These are phyloP conservation scores for Excalfactoria chinensis DNA, from an alignment of 2,113 vertebrate genomes.

Conservation along the genomic window DNA sequence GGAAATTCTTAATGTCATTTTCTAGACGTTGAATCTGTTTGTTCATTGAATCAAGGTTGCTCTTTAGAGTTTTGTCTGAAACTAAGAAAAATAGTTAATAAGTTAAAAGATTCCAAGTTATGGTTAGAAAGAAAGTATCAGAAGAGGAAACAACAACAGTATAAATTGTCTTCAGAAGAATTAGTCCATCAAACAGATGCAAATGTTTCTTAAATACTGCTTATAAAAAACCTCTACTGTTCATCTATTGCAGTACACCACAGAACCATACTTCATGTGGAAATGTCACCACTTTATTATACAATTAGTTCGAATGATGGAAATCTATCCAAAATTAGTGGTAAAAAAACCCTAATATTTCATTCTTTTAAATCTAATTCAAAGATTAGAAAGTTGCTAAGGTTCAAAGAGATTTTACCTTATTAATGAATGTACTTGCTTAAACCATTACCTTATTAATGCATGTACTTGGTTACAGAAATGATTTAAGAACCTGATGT, in stretches of 20 bases:
- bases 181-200: slow-evolving; percentile 66
- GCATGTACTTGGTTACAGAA: slow-evolving; percentile 35
- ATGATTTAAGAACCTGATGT: slow-evolving; percentile 57
- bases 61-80: slow-evolving; percentile 92
- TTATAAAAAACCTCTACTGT: slow-evolving; percentile 71
- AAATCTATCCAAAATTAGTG: slow-evolving; percentile 85
- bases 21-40: slow-evolving; percentile 89
- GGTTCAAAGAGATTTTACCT: slow-evolving; percentile 70
- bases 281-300: slow-evolving; percentile 80
- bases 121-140: not conserved
- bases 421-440: slow-evolving; percentile 55
- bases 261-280: slow-evolving; percentile 80
- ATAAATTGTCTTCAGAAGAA: slow-evolving; percentile 49
- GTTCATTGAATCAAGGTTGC: slow-evolving; percentile 90
- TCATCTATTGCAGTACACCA: slow-evolving; percentile 74
- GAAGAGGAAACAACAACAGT: not conserved
- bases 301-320: slow-evolving; percentile 77
- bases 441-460: slow-evolving; percentile 68
- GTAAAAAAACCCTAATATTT: slow-evolving; percentile 81
- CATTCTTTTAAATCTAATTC: slow-evolving; percentile 77
- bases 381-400: slow-evolving; percentile 70
- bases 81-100: slow-evolving; percentile 77
- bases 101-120: not conserved
- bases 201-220: slow-evolving; percentile 73
- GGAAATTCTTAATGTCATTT: slow-evolving; percentile 90